phyloP scores from a whole-genome alignment of 2,888 invertebrate genomes.

The Kryphioiulus occultus region DNA sequence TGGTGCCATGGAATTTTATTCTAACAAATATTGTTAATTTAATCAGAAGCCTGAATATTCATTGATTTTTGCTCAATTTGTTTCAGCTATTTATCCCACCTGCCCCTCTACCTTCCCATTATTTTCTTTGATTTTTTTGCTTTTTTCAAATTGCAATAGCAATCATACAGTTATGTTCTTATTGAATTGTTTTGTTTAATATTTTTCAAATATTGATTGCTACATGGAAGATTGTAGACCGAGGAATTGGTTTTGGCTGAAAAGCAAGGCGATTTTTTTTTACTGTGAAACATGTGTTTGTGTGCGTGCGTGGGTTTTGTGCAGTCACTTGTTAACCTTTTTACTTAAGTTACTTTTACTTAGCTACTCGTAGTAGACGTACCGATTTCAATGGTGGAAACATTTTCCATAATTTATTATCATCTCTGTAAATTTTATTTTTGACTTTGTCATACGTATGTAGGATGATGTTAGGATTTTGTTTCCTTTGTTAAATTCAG shows the following conservation, averaged over 20 bases:
- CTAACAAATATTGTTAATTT: slow-evolving; percentile 1
- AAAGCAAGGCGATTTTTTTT: slow-evolving; percentile 29
- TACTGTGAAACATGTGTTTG: slow-evolving; percentile 1
- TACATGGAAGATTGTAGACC: not conserved
- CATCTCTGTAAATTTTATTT: not conserved
- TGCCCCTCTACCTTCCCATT: not conserved
- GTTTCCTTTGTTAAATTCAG: not conserved
- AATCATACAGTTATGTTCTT: not conserved
- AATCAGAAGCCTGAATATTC: not conserved
- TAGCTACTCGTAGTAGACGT: slow-evolving; percentile 18
- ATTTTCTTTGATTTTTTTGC: not conserved
- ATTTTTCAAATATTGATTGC: slow-evolving; percentile 1
- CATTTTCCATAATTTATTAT: slow-evolving; percentile 18
- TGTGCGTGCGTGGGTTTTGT: slow-evolving; percentile 40
- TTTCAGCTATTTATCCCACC: not conserved
- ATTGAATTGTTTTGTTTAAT: not conserved
- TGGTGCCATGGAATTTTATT: not conserved
- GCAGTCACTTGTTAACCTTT: slow-evolving; percentile 32
- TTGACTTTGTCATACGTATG: not conserved
- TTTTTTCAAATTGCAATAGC: slow-evolving; percentile 3
- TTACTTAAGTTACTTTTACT: slow-evolving; percentile 33
- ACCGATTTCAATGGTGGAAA: slow-evolving; percentile 11
- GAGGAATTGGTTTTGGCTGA: not conserved
- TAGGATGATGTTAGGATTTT: not conserved
- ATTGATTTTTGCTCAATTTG: slow-evolving; percentile 40